Evolutionary conservation across 2,888 invertebrate genomes (phyloP).

Genomic region (Ichneumoninae sp.): DNA sequence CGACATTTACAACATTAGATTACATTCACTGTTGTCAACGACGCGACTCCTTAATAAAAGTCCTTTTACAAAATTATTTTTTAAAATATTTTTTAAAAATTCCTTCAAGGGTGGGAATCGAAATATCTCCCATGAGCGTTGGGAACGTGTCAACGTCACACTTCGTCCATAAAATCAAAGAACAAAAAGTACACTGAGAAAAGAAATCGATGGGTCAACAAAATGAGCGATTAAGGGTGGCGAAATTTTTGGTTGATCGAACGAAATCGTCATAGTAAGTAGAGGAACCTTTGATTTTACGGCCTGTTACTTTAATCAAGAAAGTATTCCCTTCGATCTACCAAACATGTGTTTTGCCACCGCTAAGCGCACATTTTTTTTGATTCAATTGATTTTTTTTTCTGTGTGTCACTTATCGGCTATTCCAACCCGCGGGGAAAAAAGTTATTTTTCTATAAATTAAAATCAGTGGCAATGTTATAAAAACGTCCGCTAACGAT

Average conservation of each 20-base stretch:
- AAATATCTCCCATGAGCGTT: not conserved
- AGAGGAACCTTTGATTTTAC: no score
- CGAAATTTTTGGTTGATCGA: no score
- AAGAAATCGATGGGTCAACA: not conserved
- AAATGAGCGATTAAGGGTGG: no score
- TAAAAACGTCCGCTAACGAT: not conserved
- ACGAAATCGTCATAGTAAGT: no score
- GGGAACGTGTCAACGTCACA: not conserved
- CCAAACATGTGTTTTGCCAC: no score
- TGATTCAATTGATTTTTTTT: no score
- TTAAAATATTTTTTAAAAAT: not conserved
- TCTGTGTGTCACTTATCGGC: not conserved
- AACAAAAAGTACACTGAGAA: not conserved
- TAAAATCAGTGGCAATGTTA: not conserved
- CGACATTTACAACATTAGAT: slow-evolving; percentile 44
- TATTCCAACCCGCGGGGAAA: not conserved
- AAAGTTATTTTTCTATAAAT: not conserved
- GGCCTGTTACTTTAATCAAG: no score
- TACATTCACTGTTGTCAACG: slow-evolving; percentile 25
- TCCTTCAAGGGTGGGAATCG: not conserved
- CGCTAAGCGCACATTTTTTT: no score
- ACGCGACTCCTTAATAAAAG: not conserved
- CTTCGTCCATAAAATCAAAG: not conserved
- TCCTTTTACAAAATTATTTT: not conserved
- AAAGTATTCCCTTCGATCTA: no score